Base-by-base conservation (phyloP, 2,797 vertebrate species). In the Manis crassicaudata region DNA sequence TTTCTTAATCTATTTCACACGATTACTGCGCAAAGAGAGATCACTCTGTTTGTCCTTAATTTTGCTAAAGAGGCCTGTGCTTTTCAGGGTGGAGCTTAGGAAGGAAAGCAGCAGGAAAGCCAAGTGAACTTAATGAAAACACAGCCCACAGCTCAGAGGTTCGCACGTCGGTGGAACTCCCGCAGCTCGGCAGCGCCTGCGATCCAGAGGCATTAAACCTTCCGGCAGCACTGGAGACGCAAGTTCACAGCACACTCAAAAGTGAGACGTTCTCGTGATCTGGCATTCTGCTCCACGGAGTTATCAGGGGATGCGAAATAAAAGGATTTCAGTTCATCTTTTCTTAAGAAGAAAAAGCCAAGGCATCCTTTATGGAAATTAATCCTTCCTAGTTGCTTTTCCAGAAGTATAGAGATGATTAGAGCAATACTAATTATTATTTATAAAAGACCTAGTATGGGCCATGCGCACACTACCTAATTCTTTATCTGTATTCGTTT, bases 1-100 rank as follows among this genome's bases (percentile, higher is more conserved):
- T 93, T 97, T 95, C 89, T 97, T 97, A 95, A 97, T 98, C 94
- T 95, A 3, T 96, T 97, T 97, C 96, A 96, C 84, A 94, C 14
- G 1, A 79, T 95, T 60, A 82, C 37, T 89, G 86, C 75, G 96
- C 95, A 88, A 97, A 96, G 93, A 96, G 94, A 93, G 77, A 96
- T 93, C 67, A 86, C 29, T 96, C 40, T 35, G 58, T 52, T 87
- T 85, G 87, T 52, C 58, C 94, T 93, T 96, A 95, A 94, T 96
- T 97, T 96, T 96, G 65, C 86, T 97, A 86, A 91, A 90, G 86
- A 96, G 88, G 32, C 50, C 73, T 92, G 21, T 79, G 56, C 77
- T 88, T 97, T 96, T 92, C 90, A 80, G 80, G 91, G 87, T 79
- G 87, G 80, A 83, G 60, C 72, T 92, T 86, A 93, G 46, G 67